phyloP scores from a whole-genome alignment of 30 jellyfish, hydroid and myxozoan genomes.

The Chrysaora quinquecirrha region DNA sequence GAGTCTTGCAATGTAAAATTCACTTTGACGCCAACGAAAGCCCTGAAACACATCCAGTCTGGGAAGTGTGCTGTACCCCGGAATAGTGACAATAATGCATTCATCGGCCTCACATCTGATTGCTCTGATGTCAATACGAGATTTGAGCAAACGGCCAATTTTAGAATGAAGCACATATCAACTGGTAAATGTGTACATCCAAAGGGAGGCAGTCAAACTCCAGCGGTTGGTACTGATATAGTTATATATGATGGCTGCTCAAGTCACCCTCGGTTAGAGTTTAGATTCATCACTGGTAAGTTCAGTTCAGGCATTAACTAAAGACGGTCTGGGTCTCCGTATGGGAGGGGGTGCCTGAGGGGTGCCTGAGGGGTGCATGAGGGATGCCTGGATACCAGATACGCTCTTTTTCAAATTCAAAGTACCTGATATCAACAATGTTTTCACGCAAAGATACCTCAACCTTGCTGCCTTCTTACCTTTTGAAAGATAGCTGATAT shows the following conservation, averaged over 20 bases:
- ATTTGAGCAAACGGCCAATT: constrained; percentile 35
- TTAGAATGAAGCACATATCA: constrained; percentile 39
- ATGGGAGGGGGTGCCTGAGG: no score
- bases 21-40: constrained; percentile 25
- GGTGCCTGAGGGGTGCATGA: no score
- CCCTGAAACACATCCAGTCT: constrained; percentile 28
- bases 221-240: constrained; percentile 21
- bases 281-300: constrained; percentile 59
- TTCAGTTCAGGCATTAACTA: not conserved
- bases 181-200: constrained; percentile 82
- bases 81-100: constrained; percentile 9
- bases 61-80: constrained; percentile 62
- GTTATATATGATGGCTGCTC: constrained; percentile 63
- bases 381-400: no score
- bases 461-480: no score
- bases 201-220: constrained; percentile 25
- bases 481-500: no score
- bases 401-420: no score
- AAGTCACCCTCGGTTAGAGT: constrained; percentile 34
- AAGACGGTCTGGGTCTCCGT: no score
- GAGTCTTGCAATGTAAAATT: constrained; percentile 31
- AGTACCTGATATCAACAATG: no score
- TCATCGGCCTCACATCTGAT: constrained; percentile 24
- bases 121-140: constrained; percentile 28
- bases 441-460: no score